Conservation (phyloP, 53 echinoderm and acorn worm species). For the Patiria pectinifera region DNA sequence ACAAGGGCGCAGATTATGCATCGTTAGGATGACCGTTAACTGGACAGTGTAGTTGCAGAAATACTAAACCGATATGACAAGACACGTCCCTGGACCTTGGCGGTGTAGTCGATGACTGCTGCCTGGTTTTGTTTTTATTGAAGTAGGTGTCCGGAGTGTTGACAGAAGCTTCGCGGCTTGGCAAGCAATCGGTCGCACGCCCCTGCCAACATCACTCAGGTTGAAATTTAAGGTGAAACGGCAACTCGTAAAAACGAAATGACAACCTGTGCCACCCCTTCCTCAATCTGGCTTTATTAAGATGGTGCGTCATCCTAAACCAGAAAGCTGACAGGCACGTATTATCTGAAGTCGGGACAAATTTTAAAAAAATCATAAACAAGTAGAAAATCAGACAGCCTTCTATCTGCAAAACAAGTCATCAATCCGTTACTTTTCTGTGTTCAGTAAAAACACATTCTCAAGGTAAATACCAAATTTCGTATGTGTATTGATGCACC, state of each 20-base stretch:
- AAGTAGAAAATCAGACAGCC: neutral
- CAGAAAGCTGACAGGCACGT: too few relatives aligned
- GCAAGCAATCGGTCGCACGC: neutral
- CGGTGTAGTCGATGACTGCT: neutral
- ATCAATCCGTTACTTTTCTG: too few relatives aligned
- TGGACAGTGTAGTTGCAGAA: neutral
- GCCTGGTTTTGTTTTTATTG: neutral
- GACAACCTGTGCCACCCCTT: neutral
- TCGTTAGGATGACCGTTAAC: neutral
- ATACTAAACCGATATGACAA: neutral
- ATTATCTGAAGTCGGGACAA: too few relatives aligned
- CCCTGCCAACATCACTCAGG: neutral
- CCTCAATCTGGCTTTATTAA: neutral
- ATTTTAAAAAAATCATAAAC: neutral
- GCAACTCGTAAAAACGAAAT: neutral
- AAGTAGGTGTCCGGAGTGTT: neutral
- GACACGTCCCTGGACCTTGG: neutral
- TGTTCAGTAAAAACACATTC: too few relatives aligned
- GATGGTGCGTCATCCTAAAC: neutral
- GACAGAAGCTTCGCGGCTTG: neutral
- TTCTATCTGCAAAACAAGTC: too few relatives aligned
- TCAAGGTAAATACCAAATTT: too few relatives aligned
- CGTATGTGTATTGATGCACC: too few relatives aligned
- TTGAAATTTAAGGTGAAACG: neutral
- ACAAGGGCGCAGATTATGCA: neutral